Conservation (phyloP, 2,888 invertebrate species). For the Alloscopus bannaensis region DNA sequence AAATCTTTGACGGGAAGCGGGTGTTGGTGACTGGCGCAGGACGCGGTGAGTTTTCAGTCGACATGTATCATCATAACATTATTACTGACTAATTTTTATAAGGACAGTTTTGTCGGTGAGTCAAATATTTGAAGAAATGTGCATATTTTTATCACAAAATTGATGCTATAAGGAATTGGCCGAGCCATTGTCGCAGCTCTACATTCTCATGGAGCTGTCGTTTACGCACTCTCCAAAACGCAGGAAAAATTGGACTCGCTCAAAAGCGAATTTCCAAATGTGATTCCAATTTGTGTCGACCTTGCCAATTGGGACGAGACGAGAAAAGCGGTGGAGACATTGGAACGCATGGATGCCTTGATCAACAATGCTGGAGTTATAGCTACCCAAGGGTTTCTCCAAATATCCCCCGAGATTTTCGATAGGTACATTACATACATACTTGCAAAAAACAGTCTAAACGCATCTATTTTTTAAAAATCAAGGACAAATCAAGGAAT, state of each 20-base stretch:
- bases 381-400: conserved; percentile 74
- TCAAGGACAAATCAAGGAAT: neutral
- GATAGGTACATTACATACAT: conserved; percentile 75
- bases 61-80: neutral
- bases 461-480: neutral
- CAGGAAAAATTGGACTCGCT: conserved; percentile 74
- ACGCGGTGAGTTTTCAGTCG: neutral
- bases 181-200: conserved; percentile 74
- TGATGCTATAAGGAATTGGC: conserved; percentile 74
- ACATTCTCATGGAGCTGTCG: conserved; percentile 74
- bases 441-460: neutral
- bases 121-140: too few relatives aligned
- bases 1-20: neutral
- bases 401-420: conserved; percentile 75
- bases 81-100: neutral
- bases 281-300: conserved; percentile 75
- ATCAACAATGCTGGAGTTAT: conserved; percentile 78
- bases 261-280: conserved; percentile 72
- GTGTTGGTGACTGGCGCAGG: neutral
- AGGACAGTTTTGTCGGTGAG: too few relatives aligned
- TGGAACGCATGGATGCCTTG: conserved; percentile 76
- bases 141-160: neutral
- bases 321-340: conserved; percentile 74
- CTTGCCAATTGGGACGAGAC: conserved; percentile 76
- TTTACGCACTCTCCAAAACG: conserved; percentile 75